phyloP scores from a whole-genome alignment of 2,888 invertebrate species.

The Blera fallax region DNA sequence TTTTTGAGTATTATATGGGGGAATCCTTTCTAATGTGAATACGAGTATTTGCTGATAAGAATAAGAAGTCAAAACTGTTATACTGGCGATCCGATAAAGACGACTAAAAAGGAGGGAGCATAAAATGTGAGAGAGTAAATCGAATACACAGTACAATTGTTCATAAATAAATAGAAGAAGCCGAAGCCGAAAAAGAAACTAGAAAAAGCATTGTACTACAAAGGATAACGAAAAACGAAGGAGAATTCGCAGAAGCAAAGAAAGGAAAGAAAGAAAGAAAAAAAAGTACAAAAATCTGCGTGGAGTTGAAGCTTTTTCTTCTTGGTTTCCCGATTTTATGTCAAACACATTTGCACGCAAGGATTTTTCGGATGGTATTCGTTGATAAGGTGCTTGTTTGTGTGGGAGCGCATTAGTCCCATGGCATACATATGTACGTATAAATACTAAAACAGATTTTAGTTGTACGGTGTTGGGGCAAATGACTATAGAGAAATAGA shows the following conservation, averaged over 20 bases:
- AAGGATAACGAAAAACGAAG: slow-evolving; percentile 18
- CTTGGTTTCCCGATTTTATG: slow-evolving; percentile 17
- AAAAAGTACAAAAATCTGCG: slow-evolving; percentile 23
- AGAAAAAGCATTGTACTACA: not conserved
- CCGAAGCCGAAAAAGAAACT: not conserved
- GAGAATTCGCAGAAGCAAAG: slow-evolving; percentile 14
- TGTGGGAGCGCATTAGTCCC: slow-evolving; percentile 18
- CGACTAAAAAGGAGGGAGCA: not conserved
- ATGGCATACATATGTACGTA: not conserved
- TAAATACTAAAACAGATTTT: slow-evolving; percentile 28
- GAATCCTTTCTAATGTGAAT: slow-evolving; percentile 11
- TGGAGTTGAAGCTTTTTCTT: slow-evolving; percentile 43
- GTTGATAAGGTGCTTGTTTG: slow-evolving; percentile 5
- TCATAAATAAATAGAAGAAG: slow-evolving; percentile 14
- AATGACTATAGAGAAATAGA: slow-evolving; percentile 30
- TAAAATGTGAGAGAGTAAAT: slow-evolving; percentile 25
- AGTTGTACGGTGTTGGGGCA: slow-evolving; percentile 21
- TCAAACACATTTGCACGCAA: slow-evolving; percentile 33
- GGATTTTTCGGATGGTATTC: slow-evolving; percentile 32
- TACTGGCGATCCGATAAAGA: slow-evolving; percentile 18
- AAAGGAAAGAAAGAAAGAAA: not conserved
- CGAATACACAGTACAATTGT: slow-evolving; percentile 24
- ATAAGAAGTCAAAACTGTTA: slow-evolving; percentile 59
- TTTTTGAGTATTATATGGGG: slow-evolving; percentile 18
- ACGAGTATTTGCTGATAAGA: slow-evolving; percentile 38